A percentile compares a stretch with the other conserved stretches of the same genome.
Conservation (phyloP, 2,797 vertebrate species). For the Prionace glauca region DNA sequence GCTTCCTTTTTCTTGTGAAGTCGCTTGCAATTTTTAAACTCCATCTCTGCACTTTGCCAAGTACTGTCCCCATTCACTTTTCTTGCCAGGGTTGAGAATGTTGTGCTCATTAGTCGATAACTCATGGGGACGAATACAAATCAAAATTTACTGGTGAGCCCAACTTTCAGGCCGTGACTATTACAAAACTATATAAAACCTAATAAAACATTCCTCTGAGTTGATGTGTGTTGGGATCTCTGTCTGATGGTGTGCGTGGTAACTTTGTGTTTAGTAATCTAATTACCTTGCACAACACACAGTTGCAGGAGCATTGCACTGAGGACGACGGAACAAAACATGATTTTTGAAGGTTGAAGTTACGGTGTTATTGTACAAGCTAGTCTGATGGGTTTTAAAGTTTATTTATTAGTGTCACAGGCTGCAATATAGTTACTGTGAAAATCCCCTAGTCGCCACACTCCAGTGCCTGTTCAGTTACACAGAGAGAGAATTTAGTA, state of each 20-base stretch:
- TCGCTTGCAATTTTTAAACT: background rate
- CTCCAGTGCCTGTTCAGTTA: too few relatives aligned
- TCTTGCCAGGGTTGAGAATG: background rate
- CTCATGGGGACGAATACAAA: background rate
- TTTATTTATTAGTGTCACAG: too few relatives aligned
- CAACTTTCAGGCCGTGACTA: conserved; percentile 17
- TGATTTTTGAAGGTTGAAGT: background rate
- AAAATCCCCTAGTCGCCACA: too few relatives aligned
- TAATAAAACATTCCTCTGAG: conserved; percentile 28
- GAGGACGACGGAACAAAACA: background rate
- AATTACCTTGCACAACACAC: background rate
- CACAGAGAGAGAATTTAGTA: too few relatives aligned
- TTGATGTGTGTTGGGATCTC: background rate
- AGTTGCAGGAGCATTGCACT: background rate
- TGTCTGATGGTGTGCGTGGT: background rate
- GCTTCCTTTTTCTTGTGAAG: conserved; percentile 7
- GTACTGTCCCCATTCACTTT: background rate
- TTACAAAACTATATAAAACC: background rate
- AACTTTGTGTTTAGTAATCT: background rate
- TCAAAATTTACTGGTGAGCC: background rate
- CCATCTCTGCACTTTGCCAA: background rate
- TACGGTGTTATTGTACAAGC: background rate
- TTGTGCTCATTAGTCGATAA: background rate
- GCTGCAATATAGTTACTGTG: too few relatives aligned
- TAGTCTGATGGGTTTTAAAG: background rate